Conservation (phyloP, 2,113 vertebrate species). For the Hassar affinis region DNA sequence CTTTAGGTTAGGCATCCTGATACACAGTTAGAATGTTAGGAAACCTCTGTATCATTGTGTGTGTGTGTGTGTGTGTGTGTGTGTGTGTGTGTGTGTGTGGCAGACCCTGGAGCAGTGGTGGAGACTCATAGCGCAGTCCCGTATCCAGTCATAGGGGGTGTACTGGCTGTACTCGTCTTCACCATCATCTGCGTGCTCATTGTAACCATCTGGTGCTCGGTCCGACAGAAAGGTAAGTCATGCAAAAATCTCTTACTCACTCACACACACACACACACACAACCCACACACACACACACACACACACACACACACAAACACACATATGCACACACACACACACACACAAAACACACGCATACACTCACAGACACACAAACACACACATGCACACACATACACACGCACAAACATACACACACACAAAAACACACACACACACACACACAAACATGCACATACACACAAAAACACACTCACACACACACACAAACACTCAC, state of each 20-base stretch:
- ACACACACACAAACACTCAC: too few species aligned
- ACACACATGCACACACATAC: too few species aligned
- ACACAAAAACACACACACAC: too few species aligned
- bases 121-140: slow-evolving; percentile 87
- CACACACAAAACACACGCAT: too few species aligned
- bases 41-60: not conserved
- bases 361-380: too few species aligned
- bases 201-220: slow-evolving; percentile 89
- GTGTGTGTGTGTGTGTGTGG: slow-evolving; percentile 25
- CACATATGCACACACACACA: too few species aligned
- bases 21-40: not conserved
- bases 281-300: too few species aligned
- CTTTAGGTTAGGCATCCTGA: not conserved
- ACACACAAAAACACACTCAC: too few species aligned
- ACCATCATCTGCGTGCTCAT: slow-evolving; percentile 88
- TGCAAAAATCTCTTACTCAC: not conserved
- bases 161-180: slow-evolving; percentile 88
- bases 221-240: slow-evolving; percentile 88
- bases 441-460: too few species aligned
- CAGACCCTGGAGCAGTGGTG: slow-evolving; percentile 86
- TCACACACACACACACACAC: too few species aligned
- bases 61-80: slow-evolving; percentile 18
- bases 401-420: too few species aligned
- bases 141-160: slow-evolving; percentile 87
- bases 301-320: too few species aligned